Evolutionary conservation across 2,888 invertebrate species (phyloP), one percentile per base, ranked within the genome.

Genomic region (Rotaria magnacalcarata): DNA sequence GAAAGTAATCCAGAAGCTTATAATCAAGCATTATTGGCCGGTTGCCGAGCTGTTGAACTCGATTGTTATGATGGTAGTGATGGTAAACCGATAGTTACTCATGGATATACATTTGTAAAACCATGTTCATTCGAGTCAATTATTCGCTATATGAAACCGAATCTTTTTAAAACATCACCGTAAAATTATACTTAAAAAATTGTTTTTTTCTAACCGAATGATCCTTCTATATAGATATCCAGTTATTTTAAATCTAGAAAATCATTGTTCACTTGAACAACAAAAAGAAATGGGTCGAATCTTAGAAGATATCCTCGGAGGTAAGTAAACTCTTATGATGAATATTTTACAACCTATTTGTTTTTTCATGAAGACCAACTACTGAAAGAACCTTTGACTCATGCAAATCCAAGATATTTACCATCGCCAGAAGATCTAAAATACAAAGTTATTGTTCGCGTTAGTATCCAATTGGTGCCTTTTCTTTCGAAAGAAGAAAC

Each of bases 361-460:
- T 54, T 7, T 54, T 54, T 19, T 21, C 7, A 21, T 21, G 4
- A 54, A 54, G 54, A 54, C 21, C 54, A 21, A 54, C 21, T 54
- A 54, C 5, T 80, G 1, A 92, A 93, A 0, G 47, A 80, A 47
- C 24, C n/a, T 2, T 34, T 67, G 7, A 5, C 19, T 7, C 95
- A 96, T 88, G 94, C 94, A 89, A 94, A 94, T 89, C 96, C 96
- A 90, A 92, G 92, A 0, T 91, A 92, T 87, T 92, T 97, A 86
- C 97, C 97, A 0, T 96, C 96, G 0, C 97, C 96, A 0, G 92
- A 94, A 88, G 94, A 94, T 87, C 91, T 97, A 47, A 93, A 94
- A 56, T 92, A 94, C 75, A 91, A 92, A 88, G 91, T 92, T 87
- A 91, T 92, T 85, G 89, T 92, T 85, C 92, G 92, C 89, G 91